phyloP scores from a whole-genome alignment of 2,797 vertebrate species.

The Phataginus tricuspis region DNA sequence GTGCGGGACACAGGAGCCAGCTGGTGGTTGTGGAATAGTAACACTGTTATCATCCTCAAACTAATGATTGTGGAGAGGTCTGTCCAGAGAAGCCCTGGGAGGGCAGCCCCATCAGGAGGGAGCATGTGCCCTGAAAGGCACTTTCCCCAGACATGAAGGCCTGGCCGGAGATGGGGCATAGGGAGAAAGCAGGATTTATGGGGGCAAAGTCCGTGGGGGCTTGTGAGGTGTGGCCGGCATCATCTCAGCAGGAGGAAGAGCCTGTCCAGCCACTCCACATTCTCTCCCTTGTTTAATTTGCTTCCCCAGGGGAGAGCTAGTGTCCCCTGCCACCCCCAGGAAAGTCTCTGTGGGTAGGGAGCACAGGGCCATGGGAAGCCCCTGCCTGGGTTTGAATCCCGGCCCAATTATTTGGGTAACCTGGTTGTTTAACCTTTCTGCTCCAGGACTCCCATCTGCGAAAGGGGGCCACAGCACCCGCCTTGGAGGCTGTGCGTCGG shows the following conservation, averaged over 20 bases:
- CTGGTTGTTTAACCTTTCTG: too few species aligned
- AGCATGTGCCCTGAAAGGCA: too few species aligned
- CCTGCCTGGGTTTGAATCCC: neutral
- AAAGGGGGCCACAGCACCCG: neutral
- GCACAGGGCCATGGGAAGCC: rapidly evolving
- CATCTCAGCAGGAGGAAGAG: neutral
- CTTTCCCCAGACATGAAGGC: neutral
- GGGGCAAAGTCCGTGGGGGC: neutral
- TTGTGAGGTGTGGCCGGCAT: too few species aligned
- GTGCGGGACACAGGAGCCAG: neutral
- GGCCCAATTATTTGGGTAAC: neutral
- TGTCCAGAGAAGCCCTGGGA: neutral
- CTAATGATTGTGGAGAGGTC: neutral
- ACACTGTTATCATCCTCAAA: rapidly evolving
- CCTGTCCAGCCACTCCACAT: too few species aligned
- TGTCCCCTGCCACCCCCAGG: too few species aligned
- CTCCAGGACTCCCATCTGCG: neutral
- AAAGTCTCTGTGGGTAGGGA: neutral
- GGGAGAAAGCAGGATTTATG: neutral
- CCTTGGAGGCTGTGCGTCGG: rapidly evolving
- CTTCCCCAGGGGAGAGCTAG: neutral
- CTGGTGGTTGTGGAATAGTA: too few species aligned
- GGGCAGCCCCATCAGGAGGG: neutral
- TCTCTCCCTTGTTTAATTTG: neutral
- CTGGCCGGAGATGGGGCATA: neutral